These are phyloP conservation scores for Drosophila gunungcola DNA, from an alignment of 1,140 invertebrate genomes.

Conservation along the genomic window DNA sequence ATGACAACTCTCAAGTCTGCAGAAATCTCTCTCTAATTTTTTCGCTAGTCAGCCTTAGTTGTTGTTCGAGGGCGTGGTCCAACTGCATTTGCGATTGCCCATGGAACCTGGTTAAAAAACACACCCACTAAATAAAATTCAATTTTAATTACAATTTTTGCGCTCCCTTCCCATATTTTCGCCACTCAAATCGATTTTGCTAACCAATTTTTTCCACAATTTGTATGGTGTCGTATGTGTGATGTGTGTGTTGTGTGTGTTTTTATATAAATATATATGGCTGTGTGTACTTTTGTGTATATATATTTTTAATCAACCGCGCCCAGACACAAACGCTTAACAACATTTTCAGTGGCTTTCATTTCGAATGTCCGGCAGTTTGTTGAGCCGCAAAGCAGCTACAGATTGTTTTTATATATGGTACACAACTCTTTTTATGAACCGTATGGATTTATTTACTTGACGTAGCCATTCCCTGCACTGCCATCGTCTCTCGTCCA, in stretches of 20 bases:
- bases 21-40: constrained; percentile 29
- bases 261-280: constrained; percentile 12
- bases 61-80: constrained; percentile 11
- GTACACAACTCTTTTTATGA: constrained; percentile 34
- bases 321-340: constrained; percentile 72
- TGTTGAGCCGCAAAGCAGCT: constrained; percentile 71
- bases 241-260: neutral
- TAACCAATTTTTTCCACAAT: constrained; percentile 61
- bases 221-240: constrained; percentile 17
- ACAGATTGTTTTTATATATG: constrained; percentile 73
- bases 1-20: constrained; percentile 63
- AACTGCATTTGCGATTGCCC: constrained; percentile 36
- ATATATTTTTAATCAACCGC: constrained; percentile 81
- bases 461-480: constrained; percentile 27
- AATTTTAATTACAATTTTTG: constrained; percentile 79
- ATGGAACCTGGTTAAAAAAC: constrained; percentile 30
- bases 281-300: constrained; percentile 43
- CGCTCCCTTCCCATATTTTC: constrained; percentile 19
- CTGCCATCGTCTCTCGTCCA: constrained; percentile 1
- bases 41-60: constrained; percentile 7
- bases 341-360: constrained; percentile 65
- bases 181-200: constrained; percentile 70
- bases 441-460: constrained; percentile 77
- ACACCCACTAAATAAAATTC: constrained; percentile 71
- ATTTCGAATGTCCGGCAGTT: constrained; percentile 65